A percentile compares a stretch with the other conserved stretches of the same genome.
These are phyloP conservation scores for Bombylius discolor DNA, from an alignment of 2,888 invertebrate genomes.

Conservation along the genomic window DNA sequence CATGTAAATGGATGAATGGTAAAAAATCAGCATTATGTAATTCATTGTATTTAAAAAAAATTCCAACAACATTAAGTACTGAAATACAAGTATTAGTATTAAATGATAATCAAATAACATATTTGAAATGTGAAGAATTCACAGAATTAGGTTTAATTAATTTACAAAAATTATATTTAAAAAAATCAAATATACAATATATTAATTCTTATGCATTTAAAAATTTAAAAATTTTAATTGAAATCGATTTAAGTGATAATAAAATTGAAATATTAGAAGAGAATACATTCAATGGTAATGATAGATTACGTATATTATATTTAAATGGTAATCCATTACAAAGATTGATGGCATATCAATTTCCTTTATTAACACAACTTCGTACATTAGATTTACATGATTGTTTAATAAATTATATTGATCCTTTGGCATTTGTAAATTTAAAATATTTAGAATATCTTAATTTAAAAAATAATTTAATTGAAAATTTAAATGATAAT, in stretches of 20 bases:
- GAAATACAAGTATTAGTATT: slow-evolving; percentile 71
- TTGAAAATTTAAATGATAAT: slow-evolving; percentile 53
- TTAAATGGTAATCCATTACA: slow-evolving; percentile 73
- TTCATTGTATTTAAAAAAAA: slow-evolving; percentile 62
- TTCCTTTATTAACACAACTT: slow-evolving; percentile 68
- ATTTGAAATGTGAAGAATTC: slow-evolving; percentile 65
- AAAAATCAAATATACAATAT: slow-evolving; percentile 59
- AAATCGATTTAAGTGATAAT: slow-evolving; percentile 78
- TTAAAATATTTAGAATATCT: slow-evolving; percentile 60
- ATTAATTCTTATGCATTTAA: slow-evolving; percentile 75
- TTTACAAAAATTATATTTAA: slow-evolving; percentile 68
- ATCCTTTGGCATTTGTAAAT: slow-evolving; percentile 63
- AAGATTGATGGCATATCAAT: slow-evolving; percentile 59
- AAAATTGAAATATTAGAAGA: slow-evolving; percentile 58
- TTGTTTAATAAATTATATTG: slow-evolving; percentile 62
- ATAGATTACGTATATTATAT: slow-evolving; percentile 61
- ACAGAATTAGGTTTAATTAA: slow-evolving; percentile 66
- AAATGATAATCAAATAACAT: slow-evolving; percentile 64
- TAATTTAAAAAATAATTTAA: slow-evolving; percentile 67
- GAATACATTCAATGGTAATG: slow-evolving; percentile 73
- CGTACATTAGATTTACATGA: slow-evolving; percentile 67
- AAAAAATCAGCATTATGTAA: slow-evolving; percentile 81
- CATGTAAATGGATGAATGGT: slow-evolving; percentile 85
- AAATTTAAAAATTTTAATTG: slow-evolving; percentile 71
- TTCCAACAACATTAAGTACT: slow-evolving; percentile 54